Percentiles rank a stretch among this genome's conserved stretches.
phyloP scores from a whole-genome alignment of 2,888 invertebrate species.

The Amblyjoppa proteus region DNA sequence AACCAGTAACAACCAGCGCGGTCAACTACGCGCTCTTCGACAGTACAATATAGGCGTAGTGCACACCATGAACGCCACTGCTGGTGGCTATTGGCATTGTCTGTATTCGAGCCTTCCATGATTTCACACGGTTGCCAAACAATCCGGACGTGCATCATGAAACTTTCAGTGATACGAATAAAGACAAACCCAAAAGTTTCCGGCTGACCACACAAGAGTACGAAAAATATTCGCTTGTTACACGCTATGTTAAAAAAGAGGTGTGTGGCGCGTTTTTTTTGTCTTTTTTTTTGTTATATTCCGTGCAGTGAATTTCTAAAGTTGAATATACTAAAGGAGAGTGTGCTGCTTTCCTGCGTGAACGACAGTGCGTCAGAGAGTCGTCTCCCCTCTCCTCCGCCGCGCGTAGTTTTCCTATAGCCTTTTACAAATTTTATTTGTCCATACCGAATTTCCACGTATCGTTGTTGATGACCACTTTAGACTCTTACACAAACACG shows the following conservation, averaged over 20 bases:
- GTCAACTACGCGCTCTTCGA: conserved; percentile 36
- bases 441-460: not conserved
- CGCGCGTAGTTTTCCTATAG: conserved; percentile 7
- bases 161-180: conserved; percentile 15
- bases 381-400: conserved; percentile 13
- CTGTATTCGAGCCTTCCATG: conserved; percentile 18
- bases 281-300: not conserved
- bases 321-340: conserved; percentile 1
- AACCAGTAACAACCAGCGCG: conserved; percentile 17
- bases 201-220: not conserved
- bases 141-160: conserved; percentile 2
- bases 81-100: conserved; percentile 19
- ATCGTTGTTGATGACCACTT: conserved; percentile 6
- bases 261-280: not conserved
- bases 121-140: conserved; percentile 26
- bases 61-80: conserved; percentile 63
- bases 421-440: not conserved
- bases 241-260: not conserved
- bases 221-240: not conserved
- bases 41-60: conserved; percentile 44
- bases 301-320: conserved; percentile 26
- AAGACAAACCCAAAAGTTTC: not conserved
- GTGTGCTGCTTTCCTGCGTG: conserved; percentile 44
- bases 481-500: not conserved
- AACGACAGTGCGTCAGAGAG: conserved; percentile 59